Evolutionary conservation across 2,113 vertebrate genomes (phyloP), one percentile per base, ranked within the genome.

Genomic region (Hydropotes inermis): DNA sequence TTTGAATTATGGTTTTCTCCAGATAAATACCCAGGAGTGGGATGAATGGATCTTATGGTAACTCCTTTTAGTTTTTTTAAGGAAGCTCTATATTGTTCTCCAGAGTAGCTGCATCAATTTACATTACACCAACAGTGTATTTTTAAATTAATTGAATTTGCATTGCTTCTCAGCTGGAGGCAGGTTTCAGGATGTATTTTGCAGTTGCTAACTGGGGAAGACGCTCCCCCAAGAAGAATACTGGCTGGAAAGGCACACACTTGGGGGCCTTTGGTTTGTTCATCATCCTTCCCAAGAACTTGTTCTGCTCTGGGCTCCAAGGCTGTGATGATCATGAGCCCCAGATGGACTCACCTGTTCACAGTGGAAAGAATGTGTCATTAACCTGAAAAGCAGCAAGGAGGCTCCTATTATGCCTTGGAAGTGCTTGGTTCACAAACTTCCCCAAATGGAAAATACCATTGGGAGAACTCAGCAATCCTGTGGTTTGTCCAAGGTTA

Each of bases 181-280:
- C 12, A 2, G 27, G 28, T 21, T 54, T 67, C n/a, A 39, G 27
- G 45, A 2, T 27, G 1, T 7, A 13, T 13, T 70, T 13, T 6
- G 55, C 30, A 11, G 1, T 27, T 30, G 33, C 33, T 43, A 39
- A 64, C 45, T 28, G 6, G 2, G 12, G 0, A 28, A 11, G 21
- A 39, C 33, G 2, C 13, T 39, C n/a, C n/a, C 19, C 21, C 43
- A 27, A 3, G 7, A 4, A 25, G 33, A 43, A 3, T 10, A 6
- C 7, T 4, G 7, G 9, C 5, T 88, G 39, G 45, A 47, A 39
- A 45, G 36, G 6, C 16, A 6, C 23, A 9, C 17, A 17, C 3
- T 5, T 21, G 16, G 10, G 2, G 3, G 21, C 1, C 0, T 43
- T 43, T 1, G 1, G 1, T 43, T 89, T 39, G 17, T 82, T 82